phyloP scores from a whole-genome alignment of 2,888 invertebrate species.

The Acanthoscelides obtectus region DNA sequence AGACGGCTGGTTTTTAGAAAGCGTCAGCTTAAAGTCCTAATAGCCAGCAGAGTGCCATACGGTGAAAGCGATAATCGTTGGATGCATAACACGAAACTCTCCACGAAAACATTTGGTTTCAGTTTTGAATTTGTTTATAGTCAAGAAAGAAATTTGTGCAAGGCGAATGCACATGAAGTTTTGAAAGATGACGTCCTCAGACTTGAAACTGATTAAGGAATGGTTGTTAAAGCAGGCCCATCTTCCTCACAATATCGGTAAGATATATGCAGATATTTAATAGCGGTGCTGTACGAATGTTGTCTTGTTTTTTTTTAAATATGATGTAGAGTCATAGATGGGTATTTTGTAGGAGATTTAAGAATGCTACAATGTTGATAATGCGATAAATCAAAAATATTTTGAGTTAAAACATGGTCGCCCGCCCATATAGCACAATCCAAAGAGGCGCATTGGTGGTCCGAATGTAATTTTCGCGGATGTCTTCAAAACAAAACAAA shows the following conservation, averaged over 20 bases:
- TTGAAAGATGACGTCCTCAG: constrained; percentile 21
- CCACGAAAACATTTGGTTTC: not conserved
- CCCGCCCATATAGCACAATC: too few species aligned
- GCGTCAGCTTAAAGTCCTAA: not conserved
- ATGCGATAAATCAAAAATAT: too few species aligned
- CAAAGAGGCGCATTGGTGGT: too few species aligned
- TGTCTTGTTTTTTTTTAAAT: too few species aligned
- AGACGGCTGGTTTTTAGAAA: constrained; percentile 3
- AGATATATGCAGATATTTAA: constrained; percentile 29
- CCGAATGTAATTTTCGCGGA: too few species aligned
- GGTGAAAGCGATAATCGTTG: not conserved
- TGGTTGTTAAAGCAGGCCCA: constrained; percentile 63
- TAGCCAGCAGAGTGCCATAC: not conserved
- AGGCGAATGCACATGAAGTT: not conserved
- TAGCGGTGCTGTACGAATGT: not conserved
- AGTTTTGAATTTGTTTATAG: not conserved
- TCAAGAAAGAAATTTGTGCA: not conserved
- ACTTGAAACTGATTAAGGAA: constrained; percentile 50
- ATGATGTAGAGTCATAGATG: too few species aligned
- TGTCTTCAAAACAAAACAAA: too few species aligned
- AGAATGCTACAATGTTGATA: too few species aligned
- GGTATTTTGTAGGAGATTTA: too few species aligned
- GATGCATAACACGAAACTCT: too few species aligned
- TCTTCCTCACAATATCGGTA: constrained; percentile 64
- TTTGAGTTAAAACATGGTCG: too few species aligned